These are phyloP conservation scores for Rhopalosiphum padi DNA, from an alignment of 1,140 invertebrate species.

Conservation along the genomic window DNA sequence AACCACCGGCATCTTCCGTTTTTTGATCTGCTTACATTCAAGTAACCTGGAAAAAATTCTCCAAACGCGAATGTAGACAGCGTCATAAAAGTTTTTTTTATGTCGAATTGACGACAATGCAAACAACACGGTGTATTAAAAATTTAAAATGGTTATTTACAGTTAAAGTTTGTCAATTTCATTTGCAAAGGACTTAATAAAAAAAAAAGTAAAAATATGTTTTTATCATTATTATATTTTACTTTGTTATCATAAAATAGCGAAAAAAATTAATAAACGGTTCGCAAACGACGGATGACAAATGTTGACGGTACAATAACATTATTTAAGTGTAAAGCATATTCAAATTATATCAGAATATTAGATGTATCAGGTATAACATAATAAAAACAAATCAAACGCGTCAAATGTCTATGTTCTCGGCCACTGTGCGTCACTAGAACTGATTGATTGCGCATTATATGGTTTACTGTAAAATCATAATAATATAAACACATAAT, in stretches of 20 bases:
- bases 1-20: not conserved
- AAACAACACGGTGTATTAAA: not conserved
- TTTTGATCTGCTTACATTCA: not conserved
- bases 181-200: not conserved
- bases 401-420: not conserved
- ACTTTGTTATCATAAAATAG: not conserved
- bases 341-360: not conserved
- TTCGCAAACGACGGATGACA: not conserved
- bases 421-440: not conserved
- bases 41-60: not conserved
- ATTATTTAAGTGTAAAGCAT: not conserved
- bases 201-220: not conserved
- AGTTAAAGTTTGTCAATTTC: not conserved
- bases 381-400: not conserved
- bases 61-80: not conserved
- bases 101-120: not conserved
- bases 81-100: not conserved
- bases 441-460: not conserved
- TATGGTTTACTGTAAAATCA: not conserved
- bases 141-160: not conserved
- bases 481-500: not conserved
- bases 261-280: not conserved
- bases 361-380: not conserved
- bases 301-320: not conserved
- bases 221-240: not conserved